phyloP scores from a whole-genome alignment of 2,797 vertebrate species.

The Chaunax sp. region DNA sequence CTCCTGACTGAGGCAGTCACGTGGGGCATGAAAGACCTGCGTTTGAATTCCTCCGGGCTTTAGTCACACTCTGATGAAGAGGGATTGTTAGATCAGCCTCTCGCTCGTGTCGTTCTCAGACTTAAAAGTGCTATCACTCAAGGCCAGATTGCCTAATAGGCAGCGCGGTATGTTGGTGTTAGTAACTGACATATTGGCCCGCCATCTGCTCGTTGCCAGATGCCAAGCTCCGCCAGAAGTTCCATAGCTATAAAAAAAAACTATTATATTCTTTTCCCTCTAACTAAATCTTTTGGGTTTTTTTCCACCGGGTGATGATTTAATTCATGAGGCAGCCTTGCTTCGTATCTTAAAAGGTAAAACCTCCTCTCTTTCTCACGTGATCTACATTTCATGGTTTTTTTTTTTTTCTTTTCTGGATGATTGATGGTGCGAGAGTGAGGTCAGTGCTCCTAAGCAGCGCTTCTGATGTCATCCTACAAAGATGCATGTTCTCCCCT shows the following conservation, averaged over 20 bases:
- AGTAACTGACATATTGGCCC: slow-evolving; percentile 69
- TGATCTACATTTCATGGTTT: slow-evolving; percentile 45
- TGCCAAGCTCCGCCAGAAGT: slow-evolving; percentile 62
- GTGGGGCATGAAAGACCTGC: slow-evolving; percentile 62
- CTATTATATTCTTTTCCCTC: slow-evolving; percentile 39
- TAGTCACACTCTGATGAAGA: slow-evolving; percentile 75
- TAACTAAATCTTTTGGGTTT: slow-evolving; percentile 26
- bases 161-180: slow-evolving; percentile 59
- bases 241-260: slow-evolving; percentile 56
- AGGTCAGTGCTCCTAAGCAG: slow-evolving; percentile 71
- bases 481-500: slow-evolving; percentile 74
- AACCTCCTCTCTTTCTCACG: slow-evolving; percentile 44
- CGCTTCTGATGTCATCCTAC: slow-evolving; percentile 75
- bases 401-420: slow-evolving; percentile 27
- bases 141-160: slow-evolving; percentile 71
- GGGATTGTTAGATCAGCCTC: slow-evolving; percentile 70
- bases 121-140: slow-evolving; percentile 73
- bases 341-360: slow-evolving; percentile 73
- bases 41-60: slow-evolving; percentile 73
- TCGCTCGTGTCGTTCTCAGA: slow-evolving; percentile 64
- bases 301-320: slow-evolving; percentile 65
- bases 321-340: slow-evolving; percentile 52
- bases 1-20: slow-evolving; percentile 58
- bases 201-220: slow-evolving; percentile 74
- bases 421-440: slow-evolving; percentile 77